Evolutionary conservation across 1,140 invertebrate species (phyloP), one percentile per base, ranked within the genome.

Genomic region (Brachionus manjavacas): DNA sequence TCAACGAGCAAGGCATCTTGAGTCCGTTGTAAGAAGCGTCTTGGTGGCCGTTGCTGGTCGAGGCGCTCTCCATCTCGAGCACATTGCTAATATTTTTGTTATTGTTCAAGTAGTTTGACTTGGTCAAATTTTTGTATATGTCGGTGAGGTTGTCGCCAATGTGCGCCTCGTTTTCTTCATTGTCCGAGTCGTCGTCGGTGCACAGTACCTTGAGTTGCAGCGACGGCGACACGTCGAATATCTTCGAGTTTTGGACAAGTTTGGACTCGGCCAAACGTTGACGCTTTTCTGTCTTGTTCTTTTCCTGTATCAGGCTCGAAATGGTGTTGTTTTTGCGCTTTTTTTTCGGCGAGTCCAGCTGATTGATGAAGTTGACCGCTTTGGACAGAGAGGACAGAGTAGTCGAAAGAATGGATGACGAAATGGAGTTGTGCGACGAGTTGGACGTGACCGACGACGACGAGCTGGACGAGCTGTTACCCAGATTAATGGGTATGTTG

Each of bases 101-200:
- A 25, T 46, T 49, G 23, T 49, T 76, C 25, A 76, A 76, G 41
- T 76, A 76, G 25, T 49, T 76, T 76, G 39, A 49, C 20, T 76
- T 76, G 11, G 72, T 76, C 25, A 76, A 76, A 76, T 49, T 76
- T 49, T 76, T 76, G 46, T 76, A 76, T 35, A 76, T 76, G n/a
- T 76, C 72, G 20, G 72, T 76, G 9, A 76, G 23, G 49, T 76
- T 76, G 25, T 76, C 72, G 16, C 72, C 72, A 20, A 76, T 20
- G 25, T 35, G 20, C 3, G 72, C 41, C 11, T 46, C 43, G 20
- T 76, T 76, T 49, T 49, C 43, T 1, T 76, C 43, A n/a, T 49
- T 76, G 46, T 76, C 72, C 43, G 72, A 76, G 20, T 76, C 72
- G 43, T 76, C 72, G 31, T 49, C 72, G 16, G 72, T 25, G 46